phyloP scores from a whole-genome alignment of 2,113 vertebrate genomes.

The Ardeotis arabs region DNA sequence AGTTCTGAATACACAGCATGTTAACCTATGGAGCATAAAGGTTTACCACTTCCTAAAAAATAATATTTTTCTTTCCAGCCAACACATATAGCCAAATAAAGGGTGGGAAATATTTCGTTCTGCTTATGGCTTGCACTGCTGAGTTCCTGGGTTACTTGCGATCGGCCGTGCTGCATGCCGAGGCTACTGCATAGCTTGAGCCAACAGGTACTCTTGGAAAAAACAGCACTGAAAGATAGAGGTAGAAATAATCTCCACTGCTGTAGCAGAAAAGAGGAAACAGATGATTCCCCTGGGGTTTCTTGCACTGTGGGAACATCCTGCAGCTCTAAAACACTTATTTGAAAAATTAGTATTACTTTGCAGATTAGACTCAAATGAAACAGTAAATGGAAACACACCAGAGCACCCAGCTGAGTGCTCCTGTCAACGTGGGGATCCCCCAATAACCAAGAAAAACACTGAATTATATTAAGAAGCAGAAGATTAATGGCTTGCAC shows the following conservation, averaged over 20 bases:
- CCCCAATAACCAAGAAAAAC: background rate
- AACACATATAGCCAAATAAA: background rate
- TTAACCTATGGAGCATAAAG: background rate
- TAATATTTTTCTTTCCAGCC: background rate
- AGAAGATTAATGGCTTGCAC: background rate
- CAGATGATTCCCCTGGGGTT: background rate
- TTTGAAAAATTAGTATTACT: constrained; percentile 29
- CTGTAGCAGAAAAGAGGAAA: background rate
- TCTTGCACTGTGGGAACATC: constrained; percentile 11
- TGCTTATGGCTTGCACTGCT: background rate
- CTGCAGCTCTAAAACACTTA: constrained; percentile 1
- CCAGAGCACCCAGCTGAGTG: background rate
- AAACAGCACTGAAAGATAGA: background rate
- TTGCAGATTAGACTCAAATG: background rate
- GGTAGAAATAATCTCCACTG: background rate
- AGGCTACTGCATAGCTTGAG: background rate
- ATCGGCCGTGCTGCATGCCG: background rate
- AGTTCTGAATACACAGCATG: background rate
- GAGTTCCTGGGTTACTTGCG: background rate
- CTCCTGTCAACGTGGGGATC: background rate
- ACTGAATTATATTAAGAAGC: background rate
- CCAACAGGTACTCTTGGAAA: background rate
- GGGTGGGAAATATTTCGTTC: background rate
- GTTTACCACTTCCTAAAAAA: background rate
- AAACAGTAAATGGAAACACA: background rate